phyloP scores from a whole-genome alignment of 2,113 vertebrate species.

The Coregonus clupeaformis region DNA sequence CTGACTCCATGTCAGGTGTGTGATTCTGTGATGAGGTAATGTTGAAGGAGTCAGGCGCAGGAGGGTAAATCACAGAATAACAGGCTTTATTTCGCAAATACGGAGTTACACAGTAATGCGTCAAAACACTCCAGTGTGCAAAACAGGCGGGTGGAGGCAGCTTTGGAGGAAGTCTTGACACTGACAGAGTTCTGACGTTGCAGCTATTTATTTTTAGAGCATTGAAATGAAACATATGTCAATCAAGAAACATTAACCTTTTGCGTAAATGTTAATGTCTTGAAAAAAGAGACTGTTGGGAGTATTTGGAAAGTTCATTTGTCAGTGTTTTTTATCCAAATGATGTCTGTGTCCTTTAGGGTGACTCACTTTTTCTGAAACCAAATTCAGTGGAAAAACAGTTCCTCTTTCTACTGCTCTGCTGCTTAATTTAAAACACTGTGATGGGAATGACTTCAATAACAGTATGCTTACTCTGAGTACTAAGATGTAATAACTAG shows the following conservation, averaged over 20 bases:
- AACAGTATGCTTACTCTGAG: neutral
- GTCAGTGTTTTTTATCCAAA: conserved; percentile 55
- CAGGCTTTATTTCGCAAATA: no score
- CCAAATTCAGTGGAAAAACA: conserved; percentile 20
- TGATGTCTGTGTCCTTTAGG: conserved; percentile 65
- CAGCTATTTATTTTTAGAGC: conserved; percentile 12
- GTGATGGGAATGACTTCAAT: neutral
- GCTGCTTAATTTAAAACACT: conserved; percentile 3
- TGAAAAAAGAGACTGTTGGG: conserved; percentile 42
- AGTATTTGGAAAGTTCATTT: conserved; percentile 69
- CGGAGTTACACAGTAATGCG: no score
- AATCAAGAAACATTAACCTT: conserved; percentile 65
- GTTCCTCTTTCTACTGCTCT: conserved; percentile 17
- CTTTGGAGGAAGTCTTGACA: no score
- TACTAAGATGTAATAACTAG: neutral
- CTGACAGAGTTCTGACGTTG: neutral
- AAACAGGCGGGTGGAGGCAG: no score
- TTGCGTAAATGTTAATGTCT: conserved; percentile 62
- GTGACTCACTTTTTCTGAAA: conserved; percentile 47
- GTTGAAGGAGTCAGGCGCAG: no score
- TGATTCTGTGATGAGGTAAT: no score
- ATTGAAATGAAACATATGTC: conserved; percentile 48
- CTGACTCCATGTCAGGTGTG: no score
- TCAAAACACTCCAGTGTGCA: no score
- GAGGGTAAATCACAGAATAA: no score